Base-by-base conservation (phyloP, 2,888 invertebrate species). In the Anarsia innoxiella region DNA sequence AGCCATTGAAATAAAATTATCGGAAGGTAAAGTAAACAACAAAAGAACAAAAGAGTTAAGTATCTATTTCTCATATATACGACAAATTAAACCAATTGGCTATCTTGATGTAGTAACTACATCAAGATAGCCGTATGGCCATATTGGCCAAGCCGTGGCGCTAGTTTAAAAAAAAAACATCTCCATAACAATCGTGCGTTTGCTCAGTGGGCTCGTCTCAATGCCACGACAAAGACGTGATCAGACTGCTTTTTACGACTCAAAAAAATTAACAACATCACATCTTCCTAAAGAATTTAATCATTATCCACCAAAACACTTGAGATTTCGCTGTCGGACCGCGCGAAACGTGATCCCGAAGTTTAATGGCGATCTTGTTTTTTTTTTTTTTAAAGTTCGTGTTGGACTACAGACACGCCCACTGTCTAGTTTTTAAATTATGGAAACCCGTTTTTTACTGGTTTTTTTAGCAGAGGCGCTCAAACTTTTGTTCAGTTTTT, bases 221-320 rank as follows among this genome's bases (percentile, higher is more conserved):
- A 73, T 75, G 76, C 55, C 64, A 61, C 49, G 26, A 37, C 36
- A 19, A 5, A 19, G 49, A 62, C 70, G 69, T 69, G 67, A 67
- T 60, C 58, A 49, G 58, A 65, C 59, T 58, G 39, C 55, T 67
- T 65, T 69, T 65, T 61, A 42, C 47, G 35, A 42, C n/a, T 46
- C 44, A 53, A 54, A 61, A 59, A 30, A 40, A 36, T 5, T 13
- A 12, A 10, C 25, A 27, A 43, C 30, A 45, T 49, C 54, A 55
- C 39, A 45, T 47, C 51, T 55, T 56, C 56, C 56, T 54, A 46
- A 41, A 46, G 45, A 46, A 54, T 46, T 46, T 51, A 46, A 43
- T 42, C 41, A 32, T 40, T n/a, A n/a, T n/a, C n/a, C n/a, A n/a
- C n/a, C n/a, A n/a, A n/a, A 19, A 19, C 19, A 19, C 19, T 3